Evolutionary conservation across 2,888 invertebrate species (phyloP).

Genomic region (Lithophane socia): DNA sequence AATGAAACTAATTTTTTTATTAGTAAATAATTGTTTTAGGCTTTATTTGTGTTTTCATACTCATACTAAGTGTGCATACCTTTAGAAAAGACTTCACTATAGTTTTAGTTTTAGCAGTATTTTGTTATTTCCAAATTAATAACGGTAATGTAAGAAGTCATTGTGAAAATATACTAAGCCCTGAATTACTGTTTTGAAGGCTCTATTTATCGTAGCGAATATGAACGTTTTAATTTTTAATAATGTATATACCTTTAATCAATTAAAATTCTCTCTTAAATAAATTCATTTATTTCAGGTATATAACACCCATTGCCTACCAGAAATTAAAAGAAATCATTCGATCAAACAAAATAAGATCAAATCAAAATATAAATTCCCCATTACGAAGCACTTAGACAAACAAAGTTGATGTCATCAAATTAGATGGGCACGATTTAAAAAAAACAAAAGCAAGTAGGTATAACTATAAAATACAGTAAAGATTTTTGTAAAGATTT

Average conservation of each 20-base stretch:
- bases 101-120: constrained; percentile 10
- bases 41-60: neutral
- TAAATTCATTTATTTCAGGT: no score
- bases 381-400: no score
- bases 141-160: neutral
- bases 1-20: neutral
- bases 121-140: neutral
- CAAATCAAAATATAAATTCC: neutral
- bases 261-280: neutral
- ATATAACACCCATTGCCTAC: no score
- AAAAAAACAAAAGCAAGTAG: neutral
- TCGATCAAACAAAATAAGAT: no score
- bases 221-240: no score
- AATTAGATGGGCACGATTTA: neutral
- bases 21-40: no score
- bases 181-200: constrained; percentile 9
- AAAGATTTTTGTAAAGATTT: neutral
- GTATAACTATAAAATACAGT: neutral
- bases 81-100: constrained; percentile 32
- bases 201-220: neutral
- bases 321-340: no score
- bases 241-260: no score
- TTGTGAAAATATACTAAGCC: neutral
- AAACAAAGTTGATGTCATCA: no score
- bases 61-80: constrained; percentile 6